Evolutionary conservation across 2,888 invertebrate genomes (phyloP).

Genomic region (Apoderus coryli): DNA sequence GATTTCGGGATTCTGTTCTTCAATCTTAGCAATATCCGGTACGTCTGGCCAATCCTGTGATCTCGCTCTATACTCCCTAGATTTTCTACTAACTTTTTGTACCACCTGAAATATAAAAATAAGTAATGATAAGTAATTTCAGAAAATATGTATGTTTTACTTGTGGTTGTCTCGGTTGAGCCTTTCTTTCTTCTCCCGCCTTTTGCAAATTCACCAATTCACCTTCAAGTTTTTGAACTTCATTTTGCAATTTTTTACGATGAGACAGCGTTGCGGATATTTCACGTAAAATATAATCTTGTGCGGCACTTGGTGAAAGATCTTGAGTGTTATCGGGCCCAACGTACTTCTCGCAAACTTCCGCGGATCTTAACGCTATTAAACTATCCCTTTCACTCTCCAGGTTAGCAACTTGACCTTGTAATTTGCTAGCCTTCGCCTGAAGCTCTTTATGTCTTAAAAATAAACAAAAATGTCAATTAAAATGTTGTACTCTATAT

Average conservation of each 20-base stretch:
- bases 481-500: no score
- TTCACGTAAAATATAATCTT: conserved; percentile 73
- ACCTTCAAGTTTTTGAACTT: conserved; percentile 63
- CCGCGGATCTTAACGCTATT: conserved; percentile 57
- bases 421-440: conserved; percentile 72
- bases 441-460: conserved; percentile 88
- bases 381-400: conserved; percentile 65
- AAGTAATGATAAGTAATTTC: no score
- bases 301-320: conserved; percentile 52
- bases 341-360: conserved; percentile 57
- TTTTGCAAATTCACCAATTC: conserved; percentile 65
- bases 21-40: conserved; percentile 78
- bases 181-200: conserved; percentile 48
- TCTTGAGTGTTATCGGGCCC: conserved; percentile 41
- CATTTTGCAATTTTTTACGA: conserved; percentile 69
- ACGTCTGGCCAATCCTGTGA: conserved; percentile 88
- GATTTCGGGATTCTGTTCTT: conserved; percentile 83
- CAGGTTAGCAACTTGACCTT: conserved; percentile 62
- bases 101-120: no score
- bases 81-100: conserved; percentile 39
- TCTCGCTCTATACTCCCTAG: conserved; percentile 58
- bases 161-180: conserved; percentile 10
- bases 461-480: no score
- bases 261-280: conserved; percentile 73
- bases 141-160: no score